These are phyloP conservation scores for Patiria pectinifera DNA, from an alignment of 53 echinoderm and acorn worm genomes.

Conservation along the genomic window DNA sequence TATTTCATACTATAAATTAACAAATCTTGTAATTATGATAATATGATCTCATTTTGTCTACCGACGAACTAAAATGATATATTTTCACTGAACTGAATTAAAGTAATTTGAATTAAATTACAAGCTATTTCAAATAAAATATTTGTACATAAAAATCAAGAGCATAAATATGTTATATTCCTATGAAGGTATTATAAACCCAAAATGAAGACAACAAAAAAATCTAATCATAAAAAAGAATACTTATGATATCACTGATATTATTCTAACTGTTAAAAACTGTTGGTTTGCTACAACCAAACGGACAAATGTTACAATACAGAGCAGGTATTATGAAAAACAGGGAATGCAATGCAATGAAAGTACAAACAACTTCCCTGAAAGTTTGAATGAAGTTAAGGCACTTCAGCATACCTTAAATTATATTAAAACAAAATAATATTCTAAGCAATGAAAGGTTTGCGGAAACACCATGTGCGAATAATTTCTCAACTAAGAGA, in stretches of 20 bases:
- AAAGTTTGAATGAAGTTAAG: slow-evolving; percentile 8
- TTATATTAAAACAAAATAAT: not conserved
- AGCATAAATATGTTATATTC: not conserved
- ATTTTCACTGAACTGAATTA: not conserved
- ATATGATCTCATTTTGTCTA: too few relatives aligned
- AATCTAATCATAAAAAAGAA: too few relatives aligned
- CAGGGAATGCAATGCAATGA: not conserved
- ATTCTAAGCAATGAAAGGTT: too few relatives aligned
- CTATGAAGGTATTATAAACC: not conserved
- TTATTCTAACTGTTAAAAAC: too few relatives aligned
- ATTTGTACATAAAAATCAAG: not conserved
- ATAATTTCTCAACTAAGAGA: too few relatives aligned
- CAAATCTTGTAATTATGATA: too few relatives aligned
- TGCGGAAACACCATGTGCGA: too few relatives aligned
- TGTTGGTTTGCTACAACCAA: too few relatives aligned
- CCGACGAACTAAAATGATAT: not conserved
- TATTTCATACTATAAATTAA: not conserved
- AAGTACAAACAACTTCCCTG: not conserved
- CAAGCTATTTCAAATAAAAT: not conserved
- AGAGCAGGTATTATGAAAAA: not conserved
- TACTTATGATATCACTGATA: too few relatives aligned
- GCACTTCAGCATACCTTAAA: not conserved
- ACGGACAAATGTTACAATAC: not conserved
- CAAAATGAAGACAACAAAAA: too few relatives aligned
- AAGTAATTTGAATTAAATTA: not conserved